Evolutionary conservation across 2,888 invertebrate species (phyloP).

Genomic region (Polydrusus tereticollis): DNA sequence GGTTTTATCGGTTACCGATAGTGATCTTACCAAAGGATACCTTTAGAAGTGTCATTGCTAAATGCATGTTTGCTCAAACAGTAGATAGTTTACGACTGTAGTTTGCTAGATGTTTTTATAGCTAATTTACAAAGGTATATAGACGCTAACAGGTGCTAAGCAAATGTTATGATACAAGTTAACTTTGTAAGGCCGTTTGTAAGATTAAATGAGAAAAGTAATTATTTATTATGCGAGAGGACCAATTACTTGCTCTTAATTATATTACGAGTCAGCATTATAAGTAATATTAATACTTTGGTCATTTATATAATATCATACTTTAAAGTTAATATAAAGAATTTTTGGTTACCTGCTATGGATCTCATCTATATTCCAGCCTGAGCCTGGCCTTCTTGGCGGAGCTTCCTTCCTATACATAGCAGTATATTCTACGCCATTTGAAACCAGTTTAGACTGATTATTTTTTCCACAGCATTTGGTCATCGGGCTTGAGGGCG

Average conservation of each 20-base stretch:
- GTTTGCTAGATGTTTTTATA: constrained; percentile 38
- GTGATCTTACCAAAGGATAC: constrained; percentile 16
- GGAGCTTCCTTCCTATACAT: too few species aligned
- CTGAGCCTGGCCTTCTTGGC: too few species aligned
- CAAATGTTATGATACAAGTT: constrained; percentile 27
- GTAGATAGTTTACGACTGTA: constrained; percentile 35
- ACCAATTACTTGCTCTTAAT: constrained; percentile 6
- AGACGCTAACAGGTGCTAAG: constrained; percentile 37
- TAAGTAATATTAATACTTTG: background rate
- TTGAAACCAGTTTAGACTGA: too few species aligned
- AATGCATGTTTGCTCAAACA: constrained; percentile 35
- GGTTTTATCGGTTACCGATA: constrained; percentile 29
- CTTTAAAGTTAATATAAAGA: too few species aligned
- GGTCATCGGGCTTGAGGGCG: too few species aligned
- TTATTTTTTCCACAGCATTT: too few species aligned
- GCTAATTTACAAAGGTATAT: constrained; percentile 38
- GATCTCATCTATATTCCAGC: too few species aligned
- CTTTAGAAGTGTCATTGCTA: constrained; percentile 32
- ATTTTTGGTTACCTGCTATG: too few species aligned
- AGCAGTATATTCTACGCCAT: too few species aligned
- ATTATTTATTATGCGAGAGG: constrained; percentile 6
- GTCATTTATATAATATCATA: too few species aligned
- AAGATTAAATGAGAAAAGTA: constrained; percentile 11
- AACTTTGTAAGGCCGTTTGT: constrained; percentile 13
- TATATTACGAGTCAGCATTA: background rate